Evolutionary conservation across 2,797 vertebrate species (phyloP).

Genomic region (Sarcophilus harrisii): DNA sequence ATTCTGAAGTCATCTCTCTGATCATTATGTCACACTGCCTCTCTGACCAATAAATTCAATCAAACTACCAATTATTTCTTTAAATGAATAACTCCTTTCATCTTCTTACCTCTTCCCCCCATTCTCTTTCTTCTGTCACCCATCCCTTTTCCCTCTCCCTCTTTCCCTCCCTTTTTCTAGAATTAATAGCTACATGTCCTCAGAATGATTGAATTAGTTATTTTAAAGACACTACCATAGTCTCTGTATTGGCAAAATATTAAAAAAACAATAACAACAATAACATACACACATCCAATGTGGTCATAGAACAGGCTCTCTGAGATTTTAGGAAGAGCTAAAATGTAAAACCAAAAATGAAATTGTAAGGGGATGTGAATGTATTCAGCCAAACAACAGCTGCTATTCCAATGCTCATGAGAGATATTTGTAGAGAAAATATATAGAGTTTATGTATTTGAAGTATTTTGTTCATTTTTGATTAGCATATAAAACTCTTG

Average conservation of each 20-base stretch:
- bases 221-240: background rate
- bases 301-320: background rate
- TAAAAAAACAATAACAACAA: background rate
- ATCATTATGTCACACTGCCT: background rate
- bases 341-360: background rate
- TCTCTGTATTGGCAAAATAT: background rate
- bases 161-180: background rate
- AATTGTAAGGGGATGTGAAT: background rate
- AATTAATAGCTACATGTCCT: background rate
- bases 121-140: too few relatives aligned
- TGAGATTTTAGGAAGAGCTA: background rate
- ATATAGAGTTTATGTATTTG: conserved; percentile 2
- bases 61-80: background rate
- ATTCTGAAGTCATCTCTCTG: background rate
- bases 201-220: conserved; percentile 1
- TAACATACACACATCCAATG: background rate
- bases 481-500: conserved; percentile 14
- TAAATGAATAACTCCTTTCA: background rate
- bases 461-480: conserved; percentile 47
- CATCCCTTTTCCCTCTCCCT: background rate
- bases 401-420: background rate
- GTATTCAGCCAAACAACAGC: conserved; percentile 28
- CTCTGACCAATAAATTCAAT: background rate
- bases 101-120: too few relatives aligned
- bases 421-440: conserved; percentile 10